Percentiles rank a stretch among this genome's conserved stretches.
Conservation (phyloP, 2,797 vertebrate species). For the Todus mexicanus region DNA sequence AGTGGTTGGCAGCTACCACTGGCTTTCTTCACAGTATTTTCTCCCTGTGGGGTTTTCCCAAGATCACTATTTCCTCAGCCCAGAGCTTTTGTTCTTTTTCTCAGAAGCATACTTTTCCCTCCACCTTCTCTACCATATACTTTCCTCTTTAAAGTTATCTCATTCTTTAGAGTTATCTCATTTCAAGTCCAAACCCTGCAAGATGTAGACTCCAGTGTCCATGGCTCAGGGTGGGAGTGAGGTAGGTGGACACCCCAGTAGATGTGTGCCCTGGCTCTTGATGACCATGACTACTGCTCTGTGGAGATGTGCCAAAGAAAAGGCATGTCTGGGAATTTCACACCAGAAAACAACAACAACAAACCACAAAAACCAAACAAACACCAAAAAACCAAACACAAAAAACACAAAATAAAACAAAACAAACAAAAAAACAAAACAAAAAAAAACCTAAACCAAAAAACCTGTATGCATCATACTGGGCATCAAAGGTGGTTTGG, state of each 20-base stretch:
- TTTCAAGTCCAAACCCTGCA: background rate
- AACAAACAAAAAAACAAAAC: too few species aligned
- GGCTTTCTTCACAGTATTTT: background rate
- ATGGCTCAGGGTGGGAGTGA: fast-evolving
- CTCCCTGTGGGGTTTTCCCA: background rate
- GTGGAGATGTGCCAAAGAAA: background rate
- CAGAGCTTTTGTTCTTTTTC: background rate
- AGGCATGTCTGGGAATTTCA: background rate
- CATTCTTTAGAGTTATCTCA: fast-evolving
- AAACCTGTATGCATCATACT: fast-evolving
- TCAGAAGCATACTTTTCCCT: background rate
- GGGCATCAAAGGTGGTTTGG: background rate
- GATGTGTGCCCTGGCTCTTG: background rate
- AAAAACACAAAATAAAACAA: too few species aligned
- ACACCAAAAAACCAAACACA: too few species aligned
- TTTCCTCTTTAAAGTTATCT: background rate
- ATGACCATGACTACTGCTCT: background rate
- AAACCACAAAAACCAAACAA: too few species aligned
- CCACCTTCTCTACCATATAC: background rate
- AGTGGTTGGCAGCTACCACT: background rate
- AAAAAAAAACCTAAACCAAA: too few species aligned
- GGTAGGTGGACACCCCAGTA: background rate
- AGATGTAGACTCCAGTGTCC: background rate
- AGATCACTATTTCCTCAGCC: background rate
- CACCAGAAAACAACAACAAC: too few species aligned